Evolutionary conservation across 2,888 invertebrate species (phyloP), one percentile per base, ranked within the genome.

Genomic region (Pachliopta kotzebuea): DNA sequence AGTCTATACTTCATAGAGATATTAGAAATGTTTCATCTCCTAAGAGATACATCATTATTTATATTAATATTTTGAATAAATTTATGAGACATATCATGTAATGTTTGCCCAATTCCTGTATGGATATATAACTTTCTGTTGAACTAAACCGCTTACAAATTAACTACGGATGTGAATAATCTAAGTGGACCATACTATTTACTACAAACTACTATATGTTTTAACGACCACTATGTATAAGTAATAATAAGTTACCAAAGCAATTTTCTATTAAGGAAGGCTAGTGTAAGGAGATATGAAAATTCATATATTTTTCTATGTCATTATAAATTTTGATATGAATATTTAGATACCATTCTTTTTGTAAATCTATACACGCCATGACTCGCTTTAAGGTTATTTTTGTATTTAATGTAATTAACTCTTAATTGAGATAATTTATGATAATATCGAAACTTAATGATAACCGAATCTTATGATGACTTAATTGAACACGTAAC

Each of bases 201-300:
- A 17, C 56, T 52, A 56, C 24, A 21, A 63, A 65, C 50, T 61
- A 53, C 21, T 21, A 20, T 54, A 45, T 62, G 17, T 52, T 45
- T 26, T 45, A 53, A 55, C 26, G 53, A 56, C 57, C 53, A 62
- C 53, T 56, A 26, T 65, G 67, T 68, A 60, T 84, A 83, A 82
- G 81, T 79, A 77, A 71, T 78, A 80, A 79, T 89, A 86, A 90
- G 90, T 90, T 90, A 90, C 90, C 90, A 90, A 90, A 90, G 90
- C 89, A 86, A 88, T 88, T 45, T 81, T 83, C 71, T 73, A 76
- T 74, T 85, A 83, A 82, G 80, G 68, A 72, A 77, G 67, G 66
- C 68, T 75, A 71, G 63, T 31, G 50, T 68, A 80, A 79, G 77
- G 72, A 68, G 68, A 72, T 14, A 76, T 76, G 73, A 70, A 77